Percentiles rank a stretch among this genome's conserved stretches.
Evolutionary conservation across 2,797 vertebrate genomes (phyloP).

Genomic region (Lacerta bilineata): DNA sequence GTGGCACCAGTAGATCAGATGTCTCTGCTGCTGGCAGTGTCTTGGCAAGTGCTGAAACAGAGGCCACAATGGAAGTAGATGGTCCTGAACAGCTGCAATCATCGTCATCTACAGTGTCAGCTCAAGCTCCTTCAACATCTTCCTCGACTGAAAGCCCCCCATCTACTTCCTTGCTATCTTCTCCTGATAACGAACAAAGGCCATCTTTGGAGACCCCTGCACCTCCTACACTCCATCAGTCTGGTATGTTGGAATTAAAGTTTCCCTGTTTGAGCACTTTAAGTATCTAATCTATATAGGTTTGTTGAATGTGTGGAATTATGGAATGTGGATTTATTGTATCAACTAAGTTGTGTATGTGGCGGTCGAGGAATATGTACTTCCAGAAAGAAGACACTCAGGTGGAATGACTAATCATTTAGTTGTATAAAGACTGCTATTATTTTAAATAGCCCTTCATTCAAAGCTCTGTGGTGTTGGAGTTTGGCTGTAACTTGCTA

Average conservation of each 20-base stretch:
- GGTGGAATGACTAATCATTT: background rate
- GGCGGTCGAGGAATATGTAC: background rate
- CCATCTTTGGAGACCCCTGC: slow-evolving; percentile 74
- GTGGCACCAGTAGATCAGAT: slow-evolving; percentile 85
- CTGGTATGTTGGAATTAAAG: slow-evolving; percentile 73
- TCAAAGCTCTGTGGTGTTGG: background rate
- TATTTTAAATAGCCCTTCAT: background rate
- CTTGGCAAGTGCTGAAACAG: slow-evolving; percentile 77
- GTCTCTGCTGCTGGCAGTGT: slow-evolving; percentile 69
- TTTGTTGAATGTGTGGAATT: background rate
- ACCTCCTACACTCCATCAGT: slow-evolving; percentile 74
- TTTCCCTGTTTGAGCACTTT: slow-evolving; percentile 35
- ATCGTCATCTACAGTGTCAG: slow-evolving; percentile 83
- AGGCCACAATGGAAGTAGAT: slow-evolving; percentile 82
- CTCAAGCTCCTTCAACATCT: slow-evolving; percentile 83
- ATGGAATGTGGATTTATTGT: slow-evolving; percentile 15
- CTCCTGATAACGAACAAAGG: slow-evolving; percentile 87
- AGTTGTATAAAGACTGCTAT: slow-evolving; percentile 21
- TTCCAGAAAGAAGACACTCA: slow-evolving; percentile 16
- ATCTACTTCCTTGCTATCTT: slow-evolving; percentile 81
- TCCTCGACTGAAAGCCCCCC: slow-evolving; percentile 83
- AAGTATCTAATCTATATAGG: slow-evolving; percentile 27
- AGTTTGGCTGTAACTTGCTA: slow-evolving; percentile 41
- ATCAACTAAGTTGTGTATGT: slow-evolving; percentile 21
- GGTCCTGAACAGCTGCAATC: slow-evolving; percentile 78